Evolutionary conservation across 1,140 invertebrate genomes (phyloP), one percentile per base, ranked within the genome.

Genomic region (Lucilia sericata): DNA sequence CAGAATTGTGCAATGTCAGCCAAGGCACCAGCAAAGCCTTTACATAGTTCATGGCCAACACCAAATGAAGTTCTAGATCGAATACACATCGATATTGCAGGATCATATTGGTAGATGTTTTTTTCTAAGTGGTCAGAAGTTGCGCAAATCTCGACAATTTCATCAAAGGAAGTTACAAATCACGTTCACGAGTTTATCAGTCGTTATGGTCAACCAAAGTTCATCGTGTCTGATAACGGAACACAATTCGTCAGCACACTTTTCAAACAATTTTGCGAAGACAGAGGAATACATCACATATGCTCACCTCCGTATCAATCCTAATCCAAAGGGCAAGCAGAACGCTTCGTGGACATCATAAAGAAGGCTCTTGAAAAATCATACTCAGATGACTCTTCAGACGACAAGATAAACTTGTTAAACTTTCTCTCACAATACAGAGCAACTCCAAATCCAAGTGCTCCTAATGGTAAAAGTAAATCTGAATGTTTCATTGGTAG

Each of bases 171-270:
- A 49, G 5, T 55, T 60, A 83, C 17, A 84, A 86, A 84, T 60
- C 84, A 85, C 70, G 47, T 42, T 60, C 82, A 85, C 82, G 65
- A 82, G 83, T 13, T 30, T 34, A 7, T 86, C 12, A 81, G 70
- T 75, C 55, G 82, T 17, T 84, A 84, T 74, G 88, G 87, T 10
- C 86, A 88, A 34, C 87, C 88, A 47, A 82, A 87, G 85, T 84
- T 84, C 5, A 49, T 89, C 5, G 85, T 88, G 36, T 87, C 86
- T 34, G 88, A 89, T 84, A 88, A 89, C 84, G 88, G 88, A 34
- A 86, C 87, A 14, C 86, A 87, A 17, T 90, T 90, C 60, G 88
- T 84, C 21, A 85, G 86, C 30, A 76, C 86, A 30, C 84, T 86
- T 51, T 88, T 91, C 76, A 84, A 85, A 82, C n/a, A 84, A 12